Percentiles rank a stretch among this genome's conserved stretches.
These are phyloP conservation scores for Rhea americana DNA, from an alignment of 2,113 vertebrate genomes.

Conservation along the genomic window DNA sequence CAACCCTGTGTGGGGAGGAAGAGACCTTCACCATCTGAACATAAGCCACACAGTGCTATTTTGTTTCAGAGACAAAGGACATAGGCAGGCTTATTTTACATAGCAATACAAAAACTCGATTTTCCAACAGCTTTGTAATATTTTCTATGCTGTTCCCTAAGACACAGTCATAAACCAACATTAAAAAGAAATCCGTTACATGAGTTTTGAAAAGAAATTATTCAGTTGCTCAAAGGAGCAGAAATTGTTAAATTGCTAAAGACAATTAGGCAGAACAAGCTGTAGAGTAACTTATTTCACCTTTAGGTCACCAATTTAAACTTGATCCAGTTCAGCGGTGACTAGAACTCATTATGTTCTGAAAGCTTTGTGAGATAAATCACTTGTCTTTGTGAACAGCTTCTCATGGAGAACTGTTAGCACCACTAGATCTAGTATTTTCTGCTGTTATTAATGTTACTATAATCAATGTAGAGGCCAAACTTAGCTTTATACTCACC, in stretches of 20 bases:
- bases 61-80: background rate
- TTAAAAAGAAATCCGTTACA: background rate
- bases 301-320: background rate
- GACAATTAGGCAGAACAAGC: conserved; percentile 22
- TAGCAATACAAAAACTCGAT: background rate
- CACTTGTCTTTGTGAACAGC: background rate
- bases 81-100: background rate
- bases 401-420: background rate
- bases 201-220: background rate
- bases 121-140: background rate
- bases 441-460: background rate
- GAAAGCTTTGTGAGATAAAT: background rate
- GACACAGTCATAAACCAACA: background rate
- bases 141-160: background rate
- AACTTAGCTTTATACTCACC: background rate
- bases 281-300: background rate
- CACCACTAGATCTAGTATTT: background rate
- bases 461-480: background rate
- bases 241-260: background rate
- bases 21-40: background rate
- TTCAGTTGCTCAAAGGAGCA: background rate
- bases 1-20: background rate
- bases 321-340: background rate
- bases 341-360: background rate
- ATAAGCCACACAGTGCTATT: background rate